Evolutionary conservation across 2,888 invertebrate genomes (phyloP).

Genomic region (Eupsilia transversa): DNA sequence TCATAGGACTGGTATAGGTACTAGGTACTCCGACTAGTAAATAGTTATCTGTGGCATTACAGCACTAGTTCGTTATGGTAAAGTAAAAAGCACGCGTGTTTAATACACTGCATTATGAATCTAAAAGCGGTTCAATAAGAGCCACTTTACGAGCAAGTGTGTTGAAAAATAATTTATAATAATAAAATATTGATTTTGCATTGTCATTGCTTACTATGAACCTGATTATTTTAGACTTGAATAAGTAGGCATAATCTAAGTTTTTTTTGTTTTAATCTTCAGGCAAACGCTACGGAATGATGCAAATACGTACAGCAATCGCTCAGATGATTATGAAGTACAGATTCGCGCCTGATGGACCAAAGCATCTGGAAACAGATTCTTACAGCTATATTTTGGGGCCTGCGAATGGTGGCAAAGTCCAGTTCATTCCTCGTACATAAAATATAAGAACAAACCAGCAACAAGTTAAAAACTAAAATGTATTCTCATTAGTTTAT

Average conservation of each 20-base stretch:
- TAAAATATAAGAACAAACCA: conserved; percentile 13
- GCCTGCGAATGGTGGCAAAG: conserved; percentile 74
- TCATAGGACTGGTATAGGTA: no score
- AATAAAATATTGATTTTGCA: background rate
- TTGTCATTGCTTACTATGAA: background rate
- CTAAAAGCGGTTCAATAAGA: no score
- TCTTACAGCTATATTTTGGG: conserved; percentile 77
- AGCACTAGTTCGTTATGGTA: no score
- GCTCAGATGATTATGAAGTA: conserved; percentile 78
- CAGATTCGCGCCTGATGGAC: conserved; percentile 71
- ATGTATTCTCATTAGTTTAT: background rate
- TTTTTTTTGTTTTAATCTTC: conserved; percentile 49
- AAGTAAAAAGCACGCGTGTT: no score
- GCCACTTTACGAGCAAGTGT: no score
- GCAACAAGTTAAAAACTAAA: background rate
- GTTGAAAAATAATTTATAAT: no score
- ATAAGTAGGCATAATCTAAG: background rate
- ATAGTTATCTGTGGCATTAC: no score
- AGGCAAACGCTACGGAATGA: conserved; percentile 84
- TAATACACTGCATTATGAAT: no score
- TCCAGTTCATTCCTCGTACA: conserved; percentile 75
- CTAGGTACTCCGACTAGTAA: no score
- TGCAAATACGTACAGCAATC: conserved; percentile 82
- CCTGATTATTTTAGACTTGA: no score
- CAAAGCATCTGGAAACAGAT: conserved; percentile 71